Base-by-base conservation (phyloP, 2,888 invertebrate species). In the Dinocampus coccinellae region DNA sequence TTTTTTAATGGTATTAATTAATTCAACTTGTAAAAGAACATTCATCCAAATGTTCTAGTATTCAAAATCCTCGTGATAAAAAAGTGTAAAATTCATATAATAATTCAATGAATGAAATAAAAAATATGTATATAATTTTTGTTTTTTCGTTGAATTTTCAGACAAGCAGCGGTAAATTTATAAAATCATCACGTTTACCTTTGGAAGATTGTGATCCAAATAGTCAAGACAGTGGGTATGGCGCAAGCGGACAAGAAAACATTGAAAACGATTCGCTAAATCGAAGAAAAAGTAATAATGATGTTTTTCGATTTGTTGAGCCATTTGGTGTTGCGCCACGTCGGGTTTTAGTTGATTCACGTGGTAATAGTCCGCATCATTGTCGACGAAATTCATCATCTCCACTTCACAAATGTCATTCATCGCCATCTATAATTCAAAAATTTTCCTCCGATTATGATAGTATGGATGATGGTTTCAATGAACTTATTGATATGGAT, bases 381-480 rank as follows among this genome's bases (percentile, higher is more conserved):
- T 36, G 33, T 78, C 74, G 83, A 62, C 77, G 79, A 64, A 26
- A 88, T 76, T 69, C 81, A 20, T 78, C 80, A 0, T 83, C 84
- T 2, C 83, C 85, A 0, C 72, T 73, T 16, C 64, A 58, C n/a
- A 74, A 77, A 6, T 60, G 74, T 3, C 71, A 69, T 1, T 76
- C 82, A 0, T 75, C 80, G 0, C 42, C 62, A 57, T 26, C 39
- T 34, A 83, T 89, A 9, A 89, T 89, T 73, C 88, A 89, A 53
- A 90, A 89, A 73, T 85, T 91, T 22, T 90, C 90, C 3, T 88
- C 89, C 0, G 89, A 89, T 36, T 91, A 91, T 84, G 90, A 90
- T 72, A 91, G 91, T 22, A 89, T 90, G 82, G 92, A 92, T 83
- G 92, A 92, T 77, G 92, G 91, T 61, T 92, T 91, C 80, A 88